Base-by-base conservation (phyloP, 2,113 vertebrate genomes). In the Callopanchax toddi region DNA sequence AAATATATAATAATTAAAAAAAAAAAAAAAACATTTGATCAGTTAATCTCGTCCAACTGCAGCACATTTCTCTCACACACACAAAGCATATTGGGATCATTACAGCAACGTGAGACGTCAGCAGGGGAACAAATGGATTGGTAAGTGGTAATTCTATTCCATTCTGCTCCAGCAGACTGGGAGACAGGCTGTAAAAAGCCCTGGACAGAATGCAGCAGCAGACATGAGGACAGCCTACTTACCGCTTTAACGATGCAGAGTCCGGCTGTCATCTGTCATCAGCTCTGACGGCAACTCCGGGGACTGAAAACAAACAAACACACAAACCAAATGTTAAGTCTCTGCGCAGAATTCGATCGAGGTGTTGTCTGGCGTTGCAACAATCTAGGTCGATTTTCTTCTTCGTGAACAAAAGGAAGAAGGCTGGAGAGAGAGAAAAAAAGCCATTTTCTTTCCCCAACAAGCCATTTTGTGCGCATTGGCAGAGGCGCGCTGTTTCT, bases 221-320 rank as follows among this genome's bases (percentile, higher is more conserved):
- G 80, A 74, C 71, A 83, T 18, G 69, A 74, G 73, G 60, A 21
- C 74, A 75, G 83, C 7, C 71, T 88, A 94, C 95, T 97, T 93
- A 98, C 97, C 95, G 87, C 42, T 81, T 96, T 93, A 99, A 93
- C 95, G 96, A 94, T 95, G 98, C 83, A 97, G 95, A 74, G 95
- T 95, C 94, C 97, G 95, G 94, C 94, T 96, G 93, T 98, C 96
- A 85, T 93, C 91, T 72, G 97, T 93, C 93, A 92, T 90, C 84
- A 98, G 94, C 85, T 98, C 96, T 87, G 95, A 93, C 43, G 95
- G 95, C 79, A 98, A 96, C 87, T 98, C 97, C 72, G 96, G 92
- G 74, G 97, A 96, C 97, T 99, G 88, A 58, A 89, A 80, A 86
- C 86, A 86, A 83, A 85, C 75, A 79, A 68, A 78, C 70, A 63